These are phyloP conservation scores for Drosophila watanabei DNA, from an alignment of 1,140 invertebrate genomes.

Conservation along the genomic window DNA sequence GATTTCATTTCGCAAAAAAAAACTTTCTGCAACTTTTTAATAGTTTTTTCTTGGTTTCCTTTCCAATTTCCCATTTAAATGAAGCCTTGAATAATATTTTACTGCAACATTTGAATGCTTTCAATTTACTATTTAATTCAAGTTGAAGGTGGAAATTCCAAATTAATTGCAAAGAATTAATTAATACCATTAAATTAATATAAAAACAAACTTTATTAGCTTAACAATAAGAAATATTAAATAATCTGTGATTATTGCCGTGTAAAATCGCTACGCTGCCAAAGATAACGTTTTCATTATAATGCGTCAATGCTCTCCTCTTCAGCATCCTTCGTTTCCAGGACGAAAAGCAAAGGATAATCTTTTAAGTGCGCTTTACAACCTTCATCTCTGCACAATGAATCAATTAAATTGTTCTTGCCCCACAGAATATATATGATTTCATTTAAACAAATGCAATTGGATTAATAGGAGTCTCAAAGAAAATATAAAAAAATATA, in stretches of 20 bases:
- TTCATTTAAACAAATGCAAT: background rate
- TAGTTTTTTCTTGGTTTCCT: too few relatives aligned
- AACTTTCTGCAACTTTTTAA: background rate
- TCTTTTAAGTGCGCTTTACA: slow-evolving; percentile 34
- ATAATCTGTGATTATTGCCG: background rate
- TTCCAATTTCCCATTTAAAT: background rate
- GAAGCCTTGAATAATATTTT: background rate
- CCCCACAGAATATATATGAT: background rate
- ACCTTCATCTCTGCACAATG: slow-evolving; percentile 33
- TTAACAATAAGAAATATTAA: background rate
- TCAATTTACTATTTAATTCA: too few relatives aligned
- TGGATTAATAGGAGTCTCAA: background rate
- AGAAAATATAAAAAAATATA: background rate
- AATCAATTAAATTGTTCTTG: slow-evolving; percentile 41
- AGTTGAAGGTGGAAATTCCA: too few relatives aligned
- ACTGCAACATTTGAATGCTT: background rate
- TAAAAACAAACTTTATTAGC: background rate
- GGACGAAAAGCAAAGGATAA: slow-evolving; percentile 26
- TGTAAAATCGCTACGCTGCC: background rate
- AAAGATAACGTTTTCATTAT: slow-evolving; percentile 3
- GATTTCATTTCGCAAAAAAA: background rate
- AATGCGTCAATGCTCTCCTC: background rate
- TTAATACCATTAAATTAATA: background rate
- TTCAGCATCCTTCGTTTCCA: slow-evolving; percentile 11
- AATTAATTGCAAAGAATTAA: background rate